phyloP scores from a whole-genome alignment of 35 echinoderm and acorn worm species.

The Apostichopus parvimensis region DNA sequence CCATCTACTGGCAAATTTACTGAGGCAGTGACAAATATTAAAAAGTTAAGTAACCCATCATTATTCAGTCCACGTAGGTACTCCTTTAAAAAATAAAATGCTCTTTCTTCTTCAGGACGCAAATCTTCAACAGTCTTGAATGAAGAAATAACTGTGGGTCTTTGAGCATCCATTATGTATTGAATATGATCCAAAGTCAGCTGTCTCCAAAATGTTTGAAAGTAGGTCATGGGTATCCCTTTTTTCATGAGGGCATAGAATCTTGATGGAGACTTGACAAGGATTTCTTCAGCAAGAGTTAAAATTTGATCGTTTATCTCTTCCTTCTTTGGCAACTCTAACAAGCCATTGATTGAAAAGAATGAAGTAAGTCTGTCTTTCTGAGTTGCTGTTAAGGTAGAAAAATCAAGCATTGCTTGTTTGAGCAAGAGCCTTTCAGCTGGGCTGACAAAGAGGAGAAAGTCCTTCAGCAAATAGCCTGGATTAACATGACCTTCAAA shows the following conservation, averaged over 20 bases:
- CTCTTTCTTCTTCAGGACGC: conserved; percentile 11
- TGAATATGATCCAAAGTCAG: conserved; percentile 1
- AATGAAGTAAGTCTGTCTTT: neutral
- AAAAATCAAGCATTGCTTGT: neutral
- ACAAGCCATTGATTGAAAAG: conserved; percentile 1
- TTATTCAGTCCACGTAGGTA: neutral
- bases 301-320: neutral
- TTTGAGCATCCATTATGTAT: neutral
- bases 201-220: neutral
- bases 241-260: neutral
- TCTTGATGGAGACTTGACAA: neutral
- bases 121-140: neutral
- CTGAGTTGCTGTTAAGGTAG: neutral
- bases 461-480: neutral
- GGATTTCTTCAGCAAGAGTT: neutral
- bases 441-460: neutral
- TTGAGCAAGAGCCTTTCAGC: neutral
- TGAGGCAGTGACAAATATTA: neutral
- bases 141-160: neutral
- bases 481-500: neutral
- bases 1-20: neutral
- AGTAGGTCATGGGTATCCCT: neutral
- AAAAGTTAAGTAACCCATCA: neutral
- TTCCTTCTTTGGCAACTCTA: neutral
- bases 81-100: neutral